phyloP scores from a whole-genome alignment of 2,113 vertebrate species.

The Propithecus coquereli region DNA sequence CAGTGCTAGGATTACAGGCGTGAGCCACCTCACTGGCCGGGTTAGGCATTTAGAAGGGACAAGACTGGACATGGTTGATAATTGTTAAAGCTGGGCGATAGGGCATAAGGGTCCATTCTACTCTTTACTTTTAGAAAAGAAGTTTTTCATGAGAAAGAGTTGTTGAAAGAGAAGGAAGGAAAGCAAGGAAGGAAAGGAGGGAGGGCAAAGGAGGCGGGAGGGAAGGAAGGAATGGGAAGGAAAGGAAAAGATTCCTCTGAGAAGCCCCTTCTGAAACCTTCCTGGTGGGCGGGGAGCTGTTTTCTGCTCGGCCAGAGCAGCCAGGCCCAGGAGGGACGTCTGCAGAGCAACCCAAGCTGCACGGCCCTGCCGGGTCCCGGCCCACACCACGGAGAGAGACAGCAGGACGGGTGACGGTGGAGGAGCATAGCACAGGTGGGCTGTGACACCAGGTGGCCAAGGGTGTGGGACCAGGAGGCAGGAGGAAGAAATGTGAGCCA shows the following conservation, averaged over 20 bases:
- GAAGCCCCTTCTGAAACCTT: background rate
- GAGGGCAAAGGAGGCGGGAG: background rate
- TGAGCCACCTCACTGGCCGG: too few relatives aligned
- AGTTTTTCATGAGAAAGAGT: background rate
- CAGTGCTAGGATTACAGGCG: too few relatives aligned
- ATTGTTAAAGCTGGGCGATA: background rate
- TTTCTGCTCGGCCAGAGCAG: background rate
- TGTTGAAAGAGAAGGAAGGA: background rate
- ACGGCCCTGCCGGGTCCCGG: background rate
- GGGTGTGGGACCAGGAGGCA: background rate
- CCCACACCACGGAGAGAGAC: background rate
- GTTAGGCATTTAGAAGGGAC: background rate
- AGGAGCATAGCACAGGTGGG: background rate
- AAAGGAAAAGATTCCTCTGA: background rate
- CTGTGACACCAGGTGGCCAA: rapidly evolving
- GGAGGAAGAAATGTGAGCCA: background rate
- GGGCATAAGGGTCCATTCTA: too few relatives aligned
- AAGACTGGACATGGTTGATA: background rate
- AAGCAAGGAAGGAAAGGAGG: rapidly evolving
- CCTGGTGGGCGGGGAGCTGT: background rate
- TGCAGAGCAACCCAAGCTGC: too few relatives aligned
- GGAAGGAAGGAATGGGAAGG: background rate
- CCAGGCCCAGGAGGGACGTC: background rate
- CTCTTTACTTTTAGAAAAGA: background rate
- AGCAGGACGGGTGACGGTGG: background rate